Evolutionary conservation across 2,797 vertebrate species (phyloP).

Genomic region (Myoxocephalus aenaeus): DNA sequence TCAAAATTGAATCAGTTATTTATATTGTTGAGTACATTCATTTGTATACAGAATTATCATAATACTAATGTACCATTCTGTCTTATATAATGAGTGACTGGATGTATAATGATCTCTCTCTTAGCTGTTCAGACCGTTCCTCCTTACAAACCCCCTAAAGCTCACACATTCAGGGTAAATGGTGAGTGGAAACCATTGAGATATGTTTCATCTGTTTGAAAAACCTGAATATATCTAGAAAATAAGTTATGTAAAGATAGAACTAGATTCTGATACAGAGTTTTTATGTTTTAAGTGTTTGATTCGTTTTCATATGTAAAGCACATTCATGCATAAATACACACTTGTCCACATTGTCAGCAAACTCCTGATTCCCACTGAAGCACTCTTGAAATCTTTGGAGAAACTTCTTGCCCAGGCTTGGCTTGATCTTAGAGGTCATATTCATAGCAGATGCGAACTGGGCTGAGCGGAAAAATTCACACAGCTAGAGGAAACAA

Average conservation of each 20-base stretch:
- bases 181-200: not conserved
- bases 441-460: conserved; percentile 52
- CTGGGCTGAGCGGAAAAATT: conserved; percentile 58
- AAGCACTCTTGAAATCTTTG: conserved; percentile 67
- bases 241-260: not conserved
- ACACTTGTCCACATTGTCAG: conserved; percentile 71
- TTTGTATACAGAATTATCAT: not conserved
- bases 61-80: not conserved
- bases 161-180: not conserved
- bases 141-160: not conserved
- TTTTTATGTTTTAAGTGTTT: not conserved
- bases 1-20: not conserved
- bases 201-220: not conserved
- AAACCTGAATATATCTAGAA: not conserved
- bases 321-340: conserved; percentile 25
- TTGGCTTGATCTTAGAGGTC: conserved; percentile 39
- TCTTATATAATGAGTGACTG: not conserved
- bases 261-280: not conserved
- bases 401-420: conserved; percentile 61
- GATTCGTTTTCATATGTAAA: not conserved
- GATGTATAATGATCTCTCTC: not conserved
- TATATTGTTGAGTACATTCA: not conserved
- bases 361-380: conserved; percentile 30
- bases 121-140: not conserved
- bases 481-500: conserved; percentile 72